phyloP scores from a whole-genome alignment of 2,797 vertebrate genomes.

The Myotis myotis region DNA sequence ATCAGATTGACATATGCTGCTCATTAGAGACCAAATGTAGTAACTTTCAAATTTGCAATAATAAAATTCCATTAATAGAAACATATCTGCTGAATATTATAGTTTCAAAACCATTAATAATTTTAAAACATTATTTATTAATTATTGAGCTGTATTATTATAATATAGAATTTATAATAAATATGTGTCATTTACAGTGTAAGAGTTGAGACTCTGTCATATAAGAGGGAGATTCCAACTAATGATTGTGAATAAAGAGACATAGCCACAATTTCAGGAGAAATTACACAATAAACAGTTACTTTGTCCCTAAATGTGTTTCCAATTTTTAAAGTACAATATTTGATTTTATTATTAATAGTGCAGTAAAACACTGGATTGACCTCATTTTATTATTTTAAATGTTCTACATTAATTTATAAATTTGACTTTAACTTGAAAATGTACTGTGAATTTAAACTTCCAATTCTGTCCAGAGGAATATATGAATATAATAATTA shows the following conservation, averaged over 20 bases:
- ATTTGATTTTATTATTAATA: not conserved
- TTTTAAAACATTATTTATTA: not conserved
- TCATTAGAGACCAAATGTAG: not conserved
- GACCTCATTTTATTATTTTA: not conserved
- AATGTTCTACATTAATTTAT: not conserved
- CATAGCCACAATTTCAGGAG: not conserved
- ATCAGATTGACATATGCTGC: not conserved
- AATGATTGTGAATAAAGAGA: not conserved
- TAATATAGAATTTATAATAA: not conserved
- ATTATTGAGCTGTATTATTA: not conserved
- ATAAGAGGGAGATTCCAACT: not conserved
- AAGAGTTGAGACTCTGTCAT: not conserved
- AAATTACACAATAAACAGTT: not conserved
- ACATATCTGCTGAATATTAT: not conserved
- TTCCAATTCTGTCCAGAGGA: not conserved
- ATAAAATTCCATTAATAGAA: not conserved
- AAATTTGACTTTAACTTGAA: not conserved
- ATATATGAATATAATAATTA: slow-evolving; percentile 43
- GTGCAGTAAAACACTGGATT: not conserved
- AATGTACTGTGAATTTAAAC: not conserved
- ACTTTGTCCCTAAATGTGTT: not conserved
- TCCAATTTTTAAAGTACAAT: not conserved
- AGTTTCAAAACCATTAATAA: not conserved
- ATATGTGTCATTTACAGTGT: not conserved
- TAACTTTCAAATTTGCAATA: not conserved